Evolutionary conservation across 2,113 vertebrate genomes (phyloP).

Genomic region (Mus musculus): GRCm39 chr5:86320501-86321000

Average conservation of each 20-base stretch:
- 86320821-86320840: fast-evolving
- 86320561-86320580: fast-evolving
- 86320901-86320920: too few species aligned
- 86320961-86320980: background rate
- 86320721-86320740: slow-evolving; percentile 51
- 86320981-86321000: background rate
- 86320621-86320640: background rate
- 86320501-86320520: background rate
- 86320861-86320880: background rate
- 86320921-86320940: background rate
- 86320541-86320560: slow-evolving; percentile 67
- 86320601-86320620: background rate
- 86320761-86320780: background rate
- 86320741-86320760: slow-evolving; percentile 55
- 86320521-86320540: slow-evolving; percentile 73
- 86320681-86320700: slow-evolving; percentile 33
- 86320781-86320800: background rate
- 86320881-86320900: fast-evolving
- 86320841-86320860: background rate
- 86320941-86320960: background rate
- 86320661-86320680: slow-evolving; percentile 61
- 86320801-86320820: fast-evolving
- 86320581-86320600: background rate
- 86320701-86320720: fast-evolving
- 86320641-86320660: slow-evolving; percentile 55